Conservation (phyloP, 2,888 invertebrate species). For the Andrena bicolor region DNA sequence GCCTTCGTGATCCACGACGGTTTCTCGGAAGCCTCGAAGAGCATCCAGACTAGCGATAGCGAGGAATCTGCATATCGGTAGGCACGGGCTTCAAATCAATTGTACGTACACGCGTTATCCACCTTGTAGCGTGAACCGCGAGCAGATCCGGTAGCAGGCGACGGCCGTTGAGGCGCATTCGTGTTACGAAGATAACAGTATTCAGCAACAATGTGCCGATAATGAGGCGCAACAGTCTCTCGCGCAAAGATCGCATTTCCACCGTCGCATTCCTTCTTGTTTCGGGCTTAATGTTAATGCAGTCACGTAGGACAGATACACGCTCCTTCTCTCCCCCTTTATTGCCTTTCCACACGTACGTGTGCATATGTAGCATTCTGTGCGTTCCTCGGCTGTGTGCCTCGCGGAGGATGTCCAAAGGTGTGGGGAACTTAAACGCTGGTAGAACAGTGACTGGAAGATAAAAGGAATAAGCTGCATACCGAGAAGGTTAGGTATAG, state of each 20-base stretch:
- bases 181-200: slow-evolving; percentile 15
- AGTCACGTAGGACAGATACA: slow-evolving; percentile 39
- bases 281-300: slow-evolving; percentile 37
- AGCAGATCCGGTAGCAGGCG: background rate
- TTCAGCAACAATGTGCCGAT: slow-evolving; percentile 9
- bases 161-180: slow-evolving; percentile 4
- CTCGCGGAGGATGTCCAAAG: background rate
- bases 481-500: background rate
- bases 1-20: slow-evolving; percentile 32
- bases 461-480: no score
- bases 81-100: background rate
- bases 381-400: background rate
- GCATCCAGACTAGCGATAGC: slow-evolving; percentile 18
- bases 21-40: slow-evolving; percentile 33
- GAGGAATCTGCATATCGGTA: background rate
- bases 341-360: slow-evolving; percentile 16
- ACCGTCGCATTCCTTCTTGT: slow-evolving; percentile 13
- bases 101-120: background rate
- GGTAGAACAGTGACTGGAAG: no score
- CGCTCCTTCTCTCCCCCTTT: slow-evolving; percentile 30
- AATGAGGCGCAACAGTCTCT: slow-evolving; percentile 28
- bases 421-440: no score
- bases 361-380: background rate
- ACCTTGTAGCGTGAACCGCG: background rate
- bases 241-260: background rate